Conservation (phyloP, 2,888 invertebrate genomes). For the Pterostichus niger region DNA sequence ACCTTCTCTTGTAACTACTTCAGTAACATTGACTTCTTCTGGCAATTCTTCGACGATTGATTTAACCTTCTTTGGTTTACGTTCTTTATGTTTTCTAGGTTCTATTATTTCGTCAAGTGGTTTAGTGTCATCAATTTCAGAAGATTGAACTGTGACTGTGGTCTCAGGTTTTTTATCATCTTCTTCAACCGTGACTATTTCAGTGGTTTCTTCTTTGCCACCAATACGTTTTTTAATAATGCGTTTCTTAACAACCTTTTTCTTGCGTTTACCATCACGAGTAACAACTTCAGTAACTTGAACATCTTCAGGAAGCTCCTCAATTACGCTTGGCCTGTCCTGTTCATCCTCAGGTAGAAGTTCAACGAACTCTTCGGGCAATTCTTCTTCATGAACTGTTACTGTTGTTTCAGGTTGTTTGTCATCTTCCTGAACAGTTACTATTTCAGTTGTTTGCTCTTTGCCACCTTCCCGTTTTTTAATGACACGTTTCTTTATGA, state of each 20-base stretch:
- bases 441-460: conserved; percentile 71
- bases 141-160: conserved; percentile 71
- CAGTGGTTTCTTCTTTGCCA: conserved; percentile 75
- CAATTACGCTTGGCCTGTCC: conserved; percentile 68
- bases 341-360: conserved; percentile 66
- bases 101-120: conserved; percentile 69
- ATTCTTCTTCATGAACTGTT: conserved; percentile 68
- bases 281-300: conserved; percentile 70
- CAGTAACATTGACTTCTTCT: conserved; percentile 74
- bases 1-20: conserved; percentile 72
- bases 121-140: conserved; percentile 61
- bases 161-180: conserved; percentile 76
- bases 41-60: conserved; percentile 73
- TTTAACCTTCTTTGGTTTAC: conserved; percentile 61
- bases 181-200: conserved; percentile 76
- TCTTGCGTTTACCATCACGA: conserved; percentile 69
- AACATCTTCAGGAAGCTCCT: conserved; percentile 70
- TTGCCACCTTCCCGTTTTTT: conserved; percentile 72
- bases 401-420: conserved; percentile 73
- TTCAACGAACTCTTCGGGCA: conserved; percentile 67
- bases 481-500: conserved; percentile 66
- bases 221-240: conserved; percentile 76
- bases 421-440: conserved; percentile 69
- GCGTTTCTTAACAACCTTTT: conserved; percentile 74
- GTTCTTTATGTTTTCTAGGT: conserved; percentile 67